Percentiles rank a stretch among this genome's conserved stretches.
phyloP scores from a whole-genome alignment of 2,797 vertebrate species.

The Danio choprae region DNA sequence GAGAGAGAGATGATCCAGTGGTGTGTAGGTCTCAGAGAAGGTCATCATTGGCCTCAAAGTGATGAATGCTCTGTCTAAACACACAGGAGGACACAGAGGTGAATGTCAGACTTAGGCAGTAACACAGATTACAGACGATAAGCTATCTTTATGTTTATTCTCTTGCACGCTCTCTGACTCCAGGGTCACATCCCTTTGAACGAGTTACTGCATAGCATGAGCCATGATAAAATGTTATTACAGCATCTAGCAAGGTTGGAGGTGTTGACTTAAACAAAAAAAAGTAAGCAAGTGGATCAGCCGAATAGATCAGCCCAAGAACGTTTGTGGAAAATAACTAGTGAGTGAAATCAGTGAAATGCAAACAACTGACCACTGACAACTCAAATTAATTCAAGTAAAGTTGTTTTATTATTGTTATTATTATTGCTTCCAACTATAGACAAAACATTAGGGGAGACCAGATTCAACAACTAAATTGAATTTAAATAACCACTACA shows the following conservation, averaged over 20 bases:
- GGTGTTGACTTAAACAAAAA: slow-evolving; percentile 31
- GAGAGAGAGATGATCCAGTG: slow-evolving; percentile 68
- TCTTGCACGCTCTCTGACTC: slow-evolving; percentile 36
- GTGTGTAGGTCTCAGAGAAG: slow-evolving; percentile 66
- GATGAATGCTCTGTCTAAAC: slow-evolving; percentile 53
- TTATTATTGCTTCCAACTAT: neutral
- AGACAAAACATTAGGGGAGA: neutral
- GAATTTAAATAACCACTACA: neutral
- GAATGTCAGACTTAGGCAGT: slow-evolving; percentile 54
- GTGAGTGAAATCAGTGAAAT: neutral
- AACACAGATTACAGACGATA: slow-evolving; percentile 52
- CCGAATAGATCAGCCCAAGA: neutral
- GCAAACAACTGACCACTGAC: neutral
- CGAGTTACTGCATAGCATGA: slow-evolving; percentile 43
- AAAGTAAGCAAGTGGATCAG: neutral
- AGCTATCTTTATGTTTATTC: slow-evolving; percentile 57
- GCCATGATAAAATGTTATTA: slow-evolving; percentile 46
- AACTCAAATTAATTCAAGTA: neutral
- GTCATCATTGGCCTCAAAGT: slow-evolving; percentile 23
- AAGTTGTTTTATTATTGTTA: neutral
- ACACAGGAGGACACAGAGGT: slow-evolving; percentile 48
- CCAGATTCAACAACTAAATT: neutral
- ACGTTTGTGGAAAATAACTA: neutral
- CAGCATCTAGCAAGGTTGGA: slow-evolving; percentile 30
- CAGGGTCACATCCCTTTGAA: slow-evolving; percentile 51